Percentiles rank a stretch among this genome's conserved stretches.
Conservation (phyloP, 30 jellyfish, hydroid and myxozoan genomes). For the Nemopilema nomurai region DNA sequence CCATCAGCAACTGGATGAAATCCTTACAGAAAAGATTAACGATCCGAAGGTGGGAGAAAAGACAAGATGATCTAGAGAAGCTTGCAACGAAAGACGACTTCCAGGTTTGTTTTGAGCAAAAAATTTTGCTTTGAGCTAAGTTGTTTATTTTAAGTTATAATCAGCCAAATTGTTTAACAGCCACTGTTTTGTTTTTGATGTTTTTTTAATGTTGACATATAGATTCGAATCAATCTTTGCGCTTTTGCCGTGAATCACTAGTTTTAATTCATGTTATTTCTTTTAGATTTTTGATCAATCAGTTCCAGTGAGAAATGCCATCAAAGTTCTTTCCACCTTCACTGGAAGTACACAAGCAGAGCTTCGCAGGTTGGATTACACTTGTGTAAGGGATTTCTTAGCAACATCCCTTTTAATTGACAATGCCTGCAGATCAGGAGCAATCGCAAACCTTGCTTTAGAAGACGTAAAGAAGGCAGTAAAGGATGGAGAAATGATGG, state of each 20-base stretch:
- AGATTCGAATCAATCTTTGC: neutral
- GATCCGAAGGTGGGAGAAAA: neutral
- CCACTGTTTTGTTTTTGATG: neutral
- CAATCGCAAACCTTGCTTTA: no score
- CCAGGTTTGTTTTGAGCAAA: conserved; percentile 1
- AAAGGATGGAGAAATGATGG: conserved; percentile 4
- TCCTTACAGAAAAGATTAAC: neutral
- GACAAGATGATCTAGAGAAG: no score
- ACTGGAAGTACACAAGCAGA: no score
- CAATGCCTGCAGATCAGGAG: no score
- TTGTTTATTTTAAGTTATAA: neutral
- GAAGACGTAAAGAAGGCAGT: no score
- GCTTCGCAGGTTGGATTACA: no score
- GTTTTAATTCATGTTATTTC: neutral
- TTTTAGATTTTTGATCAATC: conserved; percentile 1
- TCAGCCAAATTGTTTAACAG: neutral
- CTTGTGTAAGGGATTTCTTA: no score
- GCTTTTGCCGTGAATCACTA: neutral
- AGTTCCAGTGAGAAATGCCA: neutral
- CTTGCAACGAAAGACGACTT: no score
- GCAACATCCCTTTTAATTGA: no score
- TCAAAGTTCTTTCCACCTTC: no score
- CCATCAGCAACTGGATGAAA: neutral
- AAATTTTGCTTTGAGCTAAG: no score
- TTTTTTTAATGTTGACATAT: neutral